phyloP scores from a whole-genome alignment of 1,140 invertebrate species.

The Sipha flava region DNA sequence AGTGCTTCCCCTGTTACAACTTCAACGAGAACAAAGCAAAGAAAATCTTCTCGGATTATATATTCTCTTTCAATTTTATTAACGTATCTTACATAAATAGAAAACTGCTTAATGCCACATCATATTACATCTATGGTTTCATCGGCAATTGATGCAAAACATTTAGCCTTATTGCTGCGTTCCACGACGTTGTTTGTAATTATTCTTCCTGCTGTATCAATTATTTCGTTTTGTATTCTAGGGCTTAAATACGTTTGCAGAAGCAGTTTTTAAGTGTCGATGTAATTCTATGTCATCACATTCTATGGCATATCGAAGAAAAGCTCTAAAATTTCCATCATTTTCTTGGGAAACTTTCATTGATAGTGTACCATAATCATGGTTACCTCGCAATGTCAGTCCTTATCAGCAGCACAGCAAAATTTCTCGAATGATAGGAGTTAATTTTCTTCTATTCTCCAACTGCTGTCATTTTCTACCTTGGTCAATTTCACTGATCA shows the following conservation, averaged over 20 bases:
- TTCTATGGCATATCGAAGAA: neutral
- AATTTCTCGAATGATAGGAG: neutral
- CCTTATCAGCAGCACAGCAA: neutral
- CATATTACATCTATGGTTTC: neutral
- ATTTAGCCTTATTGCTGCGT: neutral
- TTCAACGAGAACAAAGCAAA: too few species aligned
- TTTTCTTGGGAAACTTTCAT: neutral
- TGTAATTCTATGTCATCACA: neutral
- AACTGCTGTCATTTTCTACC: neutral
- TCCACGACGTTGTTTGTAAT: neutral
- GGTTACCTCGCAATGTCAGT: neutral
- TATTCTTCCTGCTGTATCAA: neutral
- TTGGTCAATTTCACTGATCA: neutral
- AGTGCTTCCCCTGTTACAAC: too few species aligned
- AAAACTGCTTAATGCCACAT: neutral
- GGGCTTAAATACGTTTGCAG: neutral
- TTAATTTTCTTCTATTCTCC: neutral
- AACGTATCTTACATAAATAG: neutral
- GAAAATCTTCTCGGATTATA: too few species aligned
- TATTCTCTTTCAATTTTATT: too few species aligned
- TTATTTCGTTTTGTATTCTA: neutral
- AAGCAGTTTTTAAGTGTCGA: neutral
- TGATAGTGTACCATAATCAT: neutral
- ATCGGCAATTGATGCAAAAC: neutral
- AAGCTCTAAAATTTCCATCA: neutral